phyloP scores from a whole-genome alignment of 2,888 invertebrate species.

The Xestia c-nigrum region DNA sequence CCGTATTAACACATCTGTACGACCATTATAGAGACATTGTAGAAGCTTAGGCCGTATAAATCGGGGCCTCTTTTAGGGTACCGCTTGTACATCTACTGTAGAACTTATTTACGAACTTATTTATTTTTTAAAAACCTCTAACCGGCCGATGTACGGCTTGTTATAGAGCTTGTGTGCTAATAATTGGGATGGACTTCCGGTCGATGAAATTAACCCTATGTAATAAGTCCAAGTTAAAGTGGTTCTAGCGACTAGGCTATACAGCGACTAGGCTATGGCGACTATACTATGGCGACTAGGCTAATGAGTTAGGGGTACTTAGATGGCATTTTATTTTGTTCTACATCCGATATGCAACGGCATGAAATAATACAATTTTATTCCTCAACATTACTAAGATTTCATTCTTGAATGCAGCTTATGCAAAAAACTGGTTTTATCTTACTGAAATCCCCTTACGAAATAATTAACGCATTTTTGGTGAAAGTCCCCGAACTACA shows the following conservation, averaged over 20 bases:
- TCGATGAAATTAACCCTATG: background rate
- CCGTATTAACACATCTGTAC: no score
- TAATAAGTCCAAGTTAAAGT: background rate
- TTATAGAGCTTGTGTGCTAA: no score
- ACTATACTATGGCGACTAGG: background rate
- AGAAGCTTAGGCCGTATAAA: no score
- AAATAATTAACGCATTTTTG: conserved; percentile 48
- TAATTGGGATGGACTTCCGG: background rate
- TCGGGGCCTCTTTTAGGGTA: no score
- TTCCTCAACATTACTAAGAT: background rate
- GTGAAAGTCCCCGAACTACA: conserved; percentile 48
- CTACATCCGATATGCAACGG: background rate
- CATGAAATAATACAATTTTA: background rate
- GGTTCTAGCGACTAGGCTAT: no score
- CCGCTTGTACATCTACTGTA: no score
- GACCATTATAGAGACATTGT: no score
- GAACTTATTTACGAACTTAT: no score
- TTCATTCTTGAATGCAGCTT: background rate
- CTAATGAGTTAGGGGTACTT: background rate
- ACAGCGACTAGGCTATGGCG: no score
- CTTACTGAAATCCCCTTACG: conserved; percentile 16
- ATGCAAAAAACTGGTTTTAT: conserved; percentile 29
- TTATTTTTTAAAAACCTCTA: no score
- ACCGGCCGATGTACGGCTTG: no score
- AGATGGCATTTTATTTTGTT: background rate